A percentile compares a stretch with the other conserved stretches of the same genome.
Evolutionary conservation across 2,888 invertebrate species (phyloP).

Genomic region (Mythimna loreyi): DNA sequence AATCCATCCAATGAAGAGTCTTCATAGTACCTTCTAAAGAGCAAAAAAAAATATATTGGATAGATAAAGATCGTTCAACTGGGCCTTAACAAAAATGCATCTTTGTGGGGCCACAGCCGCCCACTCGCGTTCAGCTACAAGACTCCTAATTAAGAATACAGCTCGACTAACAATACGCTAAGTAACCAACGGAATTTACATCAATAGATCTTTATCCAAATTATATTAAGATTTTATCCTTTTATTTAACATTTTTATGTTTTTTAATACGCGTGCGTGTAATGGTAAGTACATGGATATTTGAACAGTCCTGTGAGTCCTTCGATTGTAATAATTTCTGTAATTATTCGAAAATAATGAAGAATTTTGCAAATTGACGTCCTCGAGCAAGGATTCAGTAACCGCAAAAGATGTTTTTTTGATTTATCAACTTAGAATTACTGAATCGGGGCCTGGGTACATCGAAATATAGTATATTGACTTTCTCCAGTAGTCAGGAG

Average conservation of each 20-base stretch:
- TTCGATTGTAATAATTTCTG: no score
- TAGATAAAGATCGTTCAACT: constrained; percentile 17
- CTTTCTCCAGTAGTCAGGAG: no score
- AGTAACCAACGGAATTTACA: constrained; percentile 54
- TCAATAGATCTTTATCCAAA: constrained; percentile 57
- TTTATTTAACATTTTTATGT: neutral
- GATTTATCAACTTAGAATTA: no score
- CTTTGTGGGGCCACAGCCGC: constrained; percentile 74
- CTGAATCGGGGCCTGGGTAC: no score
- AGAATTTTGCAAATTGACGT: no score
- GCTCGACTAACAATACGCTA: constrained; percentile 56
- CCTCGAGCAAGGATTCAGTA: no score
- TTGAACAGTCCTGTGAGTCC: no score
- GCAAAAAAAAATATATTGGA: constrained; percentile 1
- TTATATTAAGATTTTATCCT: constrained; percentile 18
- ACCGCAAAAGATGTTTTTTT: no score
- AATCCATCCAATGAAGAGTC: no score
- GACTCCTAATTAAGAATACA: constrained; percentile 68
- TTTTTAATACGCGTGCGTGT: neutral
- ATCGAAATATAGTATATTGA: no score
- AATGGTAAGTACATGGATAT: constrained; percentile 5
- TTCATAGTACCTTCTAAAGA: neutral
- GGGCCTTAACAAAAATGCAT: constrained; percentile 66
- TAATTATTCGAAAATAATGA: no score
- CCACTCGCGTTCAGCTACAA: constrained; percentile 74